Evolutionary conservation across 2,113 vertebrate genomes (phyloP).

Genomic region (Myrmecobius fasciatus): DNA sequence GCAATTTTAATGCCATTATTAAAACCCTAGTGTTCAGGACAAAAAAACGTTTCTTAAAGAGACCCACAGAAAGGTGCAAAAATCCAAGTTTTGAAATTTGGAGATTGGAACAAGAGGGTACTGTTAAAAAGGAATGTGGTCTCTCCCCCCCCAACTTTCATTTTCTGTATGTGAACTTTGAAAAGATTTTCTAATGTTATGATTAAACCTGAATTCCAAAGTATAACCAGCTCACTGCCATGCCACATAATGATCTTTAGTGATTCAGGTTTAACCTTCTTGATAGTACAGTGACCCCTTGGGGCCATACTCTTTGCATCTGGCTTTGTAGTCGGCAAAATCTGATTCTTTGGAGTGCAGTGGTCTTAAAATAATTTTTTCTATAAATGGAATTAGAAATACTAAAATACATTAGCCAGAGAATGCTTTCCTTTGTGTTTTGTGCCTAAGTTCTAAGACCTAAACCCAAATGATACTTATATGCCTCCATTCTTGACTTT

Average conservation of each 20-base stretch:
- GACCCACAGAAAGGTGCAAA: conserved; percentile 1
- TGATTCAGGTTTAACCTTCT: conserved; percentile 75
- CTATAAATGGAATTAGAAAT: conserved; percentile 60
- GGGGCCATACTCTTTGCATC: conserved; percentile 66
- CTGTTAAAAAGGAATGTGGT: conserved; percentile 39
- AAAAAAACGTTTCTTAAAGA: conserved; percentile 36
- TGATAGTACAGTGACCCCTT: conserved; percentile 61
- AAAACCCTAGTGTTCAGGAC: conserved; percentile 45
- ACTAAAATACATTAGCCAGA: conserved; percentile 36
- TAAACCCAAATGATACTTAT: conserved; percentile 20
- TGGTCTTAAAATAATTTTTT: background rate
- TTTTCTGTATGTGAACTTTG: conserved; percentile 52
- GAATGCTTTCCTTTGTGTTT: conserved; percentile 45
- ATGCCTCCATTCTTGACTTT: conserved; percentile 38
- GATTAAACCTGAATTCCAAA: conserved; percentile 69
- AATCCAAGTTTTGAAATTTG: conserved; percentile 37
- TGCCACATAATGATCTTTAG: conserved; percentile 64
- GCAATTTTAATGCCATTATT: conserved; percentile 49
- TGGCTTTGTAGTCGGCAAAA: conserved; percentile 53
- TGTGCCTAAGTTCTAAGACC: conserved; percentile 51
- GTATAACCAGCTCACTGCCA: conserved; percentile 57
- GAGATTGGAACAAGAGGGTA: conserved; percentile 43
- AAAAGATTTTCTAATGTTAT: conserved; percentile 46
- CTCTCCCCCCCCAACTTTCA: conserved; percentile 22
- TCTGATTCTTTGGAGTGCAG: conserved; percentile 54